Conservation (phyloP, 2,888 invertebrate species). For the Coecobrya sp. region DNA sequence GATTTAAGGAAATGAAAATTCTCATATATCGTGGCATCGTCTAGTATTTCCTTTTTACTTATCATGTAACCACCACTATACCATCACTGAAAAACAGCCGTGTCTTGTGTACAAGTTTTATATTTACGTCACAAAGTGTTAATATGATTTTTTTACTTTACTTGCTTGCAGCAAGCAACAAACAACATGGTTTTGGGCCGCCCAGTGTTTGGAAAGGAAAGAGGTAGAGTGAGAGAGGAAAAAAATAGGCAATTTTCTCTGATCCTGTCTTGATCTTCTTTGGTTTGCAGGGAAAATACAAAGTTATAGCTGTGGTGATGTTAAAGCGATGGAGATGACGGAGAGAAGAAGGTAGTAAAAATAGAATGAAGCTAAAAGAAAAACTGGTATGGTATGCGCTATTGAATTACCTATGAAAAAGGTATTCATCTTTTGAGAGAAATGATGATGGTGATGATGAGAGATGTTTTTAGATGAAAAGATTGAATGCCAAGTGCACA, state of each 20-base stretch:
- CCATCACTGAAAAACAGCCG: too few species aligned
- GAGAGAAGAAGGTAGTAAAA: conserved; percentile 2
- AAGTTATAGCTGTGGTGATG: conserved; percentile 24
- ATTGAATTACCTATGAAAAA: conserved; percentile 77
- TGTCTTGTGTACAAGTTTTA: background rate
- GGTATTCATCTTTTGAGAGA: conserved; percentile 54
- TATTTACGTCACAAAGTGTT: conserved; percentile 64
- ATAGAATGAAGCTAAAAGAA: conserved; percentile 30
- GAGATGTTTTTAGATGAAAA: conserved; percentile 70
- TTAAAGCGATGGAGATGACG: background rate
- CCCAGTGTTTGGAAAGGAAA: conserved; percentile 73
- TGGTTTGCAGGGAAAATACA: conserved; percentile 20
- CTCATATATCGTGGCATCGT: conserved; percentile 4
- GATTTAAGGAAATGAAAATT: conserved; percentile 38
- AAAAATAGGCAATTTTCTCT: conserved; percentile 77
- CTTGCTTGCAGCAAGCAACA: background rate
- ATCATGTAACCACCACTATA: background rate
- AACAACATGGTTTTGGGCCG: conserved; percentile 65
- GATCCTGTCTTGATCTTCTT: conserved; percentile 76
- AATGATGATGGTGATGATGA: conserved; percentile 63
- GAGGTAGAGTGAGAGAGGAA: conserved; percentile 58
- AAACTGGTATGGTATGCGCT: conserved; percentile 16
- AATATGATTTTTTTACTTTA: conserved; percentile 67
- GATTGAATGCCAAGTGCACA: conserved; percentile 80
- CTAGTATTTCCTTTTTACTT: background rate